Evolutionary conservation across 2,888 invertebrate species (phyloP), one percentile per base, ranked within the genome.

Genomic region (Mongoloraphidia duomilia): DNA sequence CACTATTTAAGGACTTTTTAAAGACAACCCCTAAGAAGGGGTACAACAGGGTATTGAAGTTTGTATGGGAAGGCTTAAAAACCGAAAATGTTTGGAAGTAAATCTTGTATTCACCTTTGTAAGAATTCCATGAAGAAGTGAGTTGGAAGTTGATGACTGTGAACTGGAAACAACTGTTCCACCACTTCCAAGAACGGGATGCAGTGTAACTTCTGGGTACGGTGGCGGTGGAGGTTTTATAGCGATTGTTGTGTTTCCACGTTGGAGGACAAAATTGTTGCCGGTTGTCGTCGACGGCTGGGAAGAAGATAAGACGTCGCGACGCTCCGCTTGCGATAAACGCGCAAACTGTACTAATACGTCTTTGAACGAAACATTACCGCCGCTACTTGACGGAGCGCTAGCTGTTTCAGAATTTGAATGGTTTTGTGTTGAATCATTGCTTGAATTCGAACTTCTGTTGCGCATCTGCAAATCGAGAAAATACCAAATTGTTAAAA

Each of bases 181-280:
- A 34, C 46, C 46, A 39, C 47, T 51, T 5, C 66, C 63, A n/a
- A 71, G 69, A 48, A 86, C 85, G 0, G 86, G 85, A 60, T 85
- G 79, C 14, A 86, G 71, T 2, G 85, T 86, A 43, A 86, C 85
- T 66, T 86, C 86, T 1, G 85, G 85, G 68, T 84, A 84, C 45
- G 78, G 81, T 44, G 79, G 81, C 6, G 81, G 80, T 8, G 80
- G 77, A 2, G 75, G 75, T 47, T 75, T 66, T 26, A 71, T 60
- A 9, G 72, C 68, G 48, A 64, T 60, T 61, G 69, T 68, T 60
- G 65, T 47, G 60, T 12, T 34, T 42, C 42, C 42, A 33, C 33
- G 14, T 52, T 41, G 52, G 53, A 46, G 53, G 53, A 13, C 53
- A 52, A 48, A 33, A 13, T 36, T 36, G 26, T 12, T 51, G 34